Conservation (phyloP, 2,888 invertebrate genomes). For the Lobophora halterata region DNA sequence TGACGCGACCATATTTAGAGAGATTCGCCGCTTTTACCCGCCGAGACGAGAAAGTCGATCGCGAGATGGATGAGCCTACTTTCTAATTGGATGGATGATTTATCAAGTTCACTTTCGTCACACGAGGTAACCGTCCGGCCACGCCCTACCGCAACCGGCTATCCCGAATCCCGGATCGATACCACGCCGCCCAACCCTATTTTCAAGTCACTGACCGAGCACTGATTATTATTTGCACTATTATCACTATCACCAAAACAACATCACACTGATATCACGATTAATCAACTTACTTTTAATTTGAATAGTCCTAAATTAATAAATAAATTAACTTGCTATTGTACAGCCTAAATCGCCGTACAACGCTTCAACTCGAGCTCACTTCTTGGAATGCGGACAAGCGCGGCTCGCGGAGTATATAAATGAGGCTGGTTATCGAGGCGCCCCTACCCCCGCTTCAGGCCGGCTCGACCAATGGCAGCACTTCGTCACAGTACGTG, state of each 20-base stretch:
- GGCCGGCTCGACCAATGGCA: slow-evolving; percentile 82
- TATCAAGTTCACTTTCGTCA: slow-evolving; percentile 32
- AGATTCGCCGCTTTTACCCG: slow-evolving; percentile 42
- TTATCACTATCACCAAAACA: slow-evolving; percentile 51
- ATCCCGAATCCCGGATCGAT: slow-evolving; percentile 54
- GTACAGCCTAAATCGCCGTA: slow-evolving; percentile 78
- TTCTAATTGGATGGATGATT: slow-evolving; percentile 45
- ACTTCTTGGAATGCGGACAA: slow-evolving; percentile 77
- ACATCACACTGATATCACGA: slow-evolving; percentile 45
- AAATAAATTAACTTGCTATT: slow-evolving; percentile 77
- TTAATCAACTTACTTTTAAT: slow-evolving; percentile 72
- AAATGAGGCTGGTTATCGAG: slow-evolving; percentile 78
- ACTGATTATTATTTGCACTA: slow-evolving; percentile 55
- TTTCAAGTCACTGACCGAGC: slow-evolving; percentile 74
- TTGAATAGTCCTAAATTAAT: slow-evolving; percentile 78
- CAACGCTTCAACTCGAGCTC: slow-evolving; percentile 74
- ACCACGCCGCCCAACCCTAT: slow-evolving; percentile 51
- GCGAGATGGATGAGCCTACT: slow-evolving; percentile 42
- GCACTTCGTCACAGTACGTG: slow-evolving; percentile 77
- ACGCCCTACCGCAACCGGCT: slow-evolving; percentile 79
- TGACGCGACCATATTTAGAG: slow-evolving; percentile 48
- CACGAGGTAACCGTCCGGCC: slow-evolving; percentile 53
- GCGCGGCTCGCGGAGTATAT: slow-evolving; percentile 77
- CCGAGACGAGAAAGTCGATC: slow-evolving; percentile 60
- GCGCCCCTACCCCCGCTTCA: slow-evolving; percentile 76